Percentiles rank a stretch among this genome's conserved stretches.
phyloP scores from a whole-genome alignment of 2,797 vertebrate genomes.

The Etheostoma nigrum region DNA sequence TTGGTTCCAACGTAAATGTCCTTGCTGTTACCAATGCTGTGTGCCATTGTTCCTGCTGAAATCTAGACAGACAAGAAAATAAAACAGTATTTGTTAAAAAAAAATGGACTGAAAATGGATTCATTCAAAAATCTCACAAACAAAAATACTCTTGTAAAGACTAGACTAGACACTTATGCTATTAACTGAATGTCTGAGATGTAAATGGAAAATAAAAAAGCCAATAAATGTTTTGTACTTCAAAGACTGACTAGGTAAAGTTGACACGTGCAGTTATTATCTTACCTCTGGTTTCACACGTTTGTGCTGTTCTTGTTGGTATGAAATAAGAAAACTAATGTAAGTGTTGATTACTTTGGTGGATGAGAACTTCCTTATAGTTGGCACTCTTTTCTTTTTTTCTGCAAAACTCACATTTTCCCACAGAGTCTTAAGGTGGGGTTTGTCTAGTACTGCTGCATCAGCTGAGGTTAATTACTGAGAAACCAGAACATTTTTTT shows the following conservation, averaged over 20 bases:
- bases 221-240: not conserved
- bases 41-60: slow-evolving; percentile 15
- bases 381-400: not conserved
- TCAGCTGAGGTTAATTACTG: not conserved
- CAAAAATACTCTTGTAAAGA: not conserved
- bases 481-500: not conserved
- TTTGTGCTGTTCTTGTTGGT: not conserved
- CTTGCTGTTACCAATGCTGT: slow-evolving; percentile 3
- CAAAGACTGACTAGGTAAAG: not conserved
- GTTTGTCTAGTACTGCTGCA: not conserved
- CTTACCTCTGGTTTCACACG: slow-evolving; percentile 14
- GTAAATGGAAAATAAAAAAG: not conserved
- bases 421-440: not conserved
- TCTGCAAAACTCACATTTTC: not conserved
- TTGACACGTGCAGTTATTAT: not conserved
- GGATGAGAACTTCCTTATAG: not conserved
- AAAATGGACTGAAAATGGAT: not conserved
- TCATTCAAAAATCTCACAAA: not conserved
- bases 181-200: not conserved
- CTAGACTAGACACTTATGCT: not conserved
- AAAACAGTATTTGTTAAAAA: not conserved
- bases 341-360: not conserved
- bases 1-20: not conserved
- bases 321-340: not conserved
- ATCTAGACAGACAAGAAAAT: not conserved